Conservation (phyloP, 2,797 vertebrate species). For the Philypnodon macrostomus region DNA sequence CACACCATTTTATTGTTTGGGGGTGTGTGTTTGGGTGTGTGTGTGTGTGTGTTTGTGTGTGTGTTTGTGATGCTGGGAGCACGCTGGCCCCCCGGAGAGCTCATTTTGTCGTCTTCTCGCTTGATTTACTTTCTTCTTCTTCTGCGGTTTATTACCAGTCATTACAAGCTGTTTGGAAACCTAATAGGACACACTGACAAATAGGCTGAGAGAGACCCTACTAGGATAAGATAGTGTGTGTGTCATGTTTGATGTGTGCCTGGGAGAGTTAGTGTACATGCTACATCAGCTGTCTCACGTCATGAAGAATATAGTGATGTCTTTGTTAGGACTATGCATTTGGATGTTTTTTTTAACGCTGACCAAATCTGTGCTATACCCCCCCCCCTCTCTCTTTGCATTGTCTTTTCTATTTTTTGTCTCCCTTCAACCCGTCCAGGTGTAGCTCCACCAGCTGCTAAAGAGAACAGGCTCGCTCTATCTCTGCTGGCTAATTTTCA, state of each 20-base stretch:
- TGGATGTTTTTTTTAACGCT: constrained; percentile 16
- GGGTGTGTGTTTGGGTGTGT: constrained; percentile 10
- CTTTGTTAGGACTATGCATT: constrained; percentile 27
- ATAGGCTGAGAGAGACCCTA: constrained; percentile 58
- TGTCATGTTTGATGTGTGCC: constrained; percentile 24
- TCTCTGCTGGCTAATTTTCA: constrained; percentile 78
- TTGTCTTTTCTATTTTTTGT: constrained; percentile 30
- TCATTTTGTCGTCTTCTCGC: constrained; percentile 82
- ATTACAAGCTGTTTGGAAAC: constrained; percentile 87
- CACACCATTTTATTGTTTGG: constrained; percentile 21
- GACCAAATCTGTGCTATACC: constrained; percentile 11
- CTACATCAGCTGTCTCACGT: constrained; percentile 40
- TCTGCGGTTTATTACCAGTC: constrained; percentile 86
- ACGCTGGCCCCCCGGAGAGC: constrained; percentile 72
- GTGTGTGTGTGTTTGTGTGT: constrained; percentile 39
- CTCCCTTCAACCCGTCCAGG: constrained; percentile 73
- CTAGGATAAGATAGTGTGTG: constrained; percentile 27
- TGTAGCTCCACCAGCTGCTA: constrained; percentile 79
- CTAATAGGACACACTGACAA: constrained; percentile 79
- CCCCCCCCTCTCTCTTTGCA: constrained; percentile 24
- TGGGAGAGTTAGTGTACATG: constrained; percentile 39
- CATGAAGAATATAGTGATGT: constrained; percentile 49
- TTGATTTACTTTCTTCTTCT: constrained; percentile 81
- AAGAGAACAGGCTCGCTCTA: constrained; percentile 62
- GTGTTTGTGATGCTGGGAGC: constrained; percentile 67